Base-by-base conservation (phyloP, 2,113 vertebrate species). In the Pygoscelis antarcticus region DNA sequence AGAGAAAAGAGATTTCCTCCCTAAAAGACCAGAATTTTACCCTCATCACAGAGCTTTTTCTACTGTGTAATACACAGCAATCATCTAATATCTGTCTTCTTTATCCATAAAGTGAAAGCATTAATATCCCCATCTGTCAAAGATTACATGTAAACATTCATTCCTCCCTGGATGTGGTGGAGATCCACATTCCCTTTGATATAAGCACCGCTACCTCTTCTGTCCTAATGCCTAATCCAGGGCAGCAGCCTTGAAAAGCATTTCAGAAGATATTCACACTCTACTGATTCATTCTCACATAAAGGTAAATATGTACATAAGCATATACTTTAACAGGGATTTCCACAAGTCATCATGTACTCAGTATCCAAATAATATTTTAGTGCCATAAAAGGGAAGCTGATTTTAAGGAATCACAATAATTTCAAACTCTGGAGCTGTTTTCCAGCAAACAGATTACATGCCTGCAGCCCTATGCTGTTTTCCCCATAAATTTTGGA, bases 91-190 rank as follows among this genome's bases (percentile, higher is more conserved):
- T 75, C 13, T 90, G n/a, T 87, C 40, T 40, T 97, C 80, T 92
- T 94, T 76, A 87, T 87, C 77, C 66, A 75, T 76, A 87, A 91
- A 93, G 65, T 38, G 54, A 49, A 88, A 93, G 57, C 58, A 83
- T 89, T 91, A 82, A 49, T 38, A 74, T 78, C 36, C 72, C 85
- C 71, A 88, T 93, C 86, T 89, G 94, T 93, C 87, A 94, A 93
- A 91, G 86, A 82, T 61, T 79, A 69, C 54, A 51, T 61, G 34
- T 92, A 84, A 93, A 87, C 69, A 69, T 89, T 65, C 8, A 52
- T 85, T 88, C 51, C 51, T 84, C 46, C 19, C 36, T 44, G 74
- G 54, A 55, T 38, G 36, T 42, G 46, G 27, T 78, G 71, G 64
- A 71, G n/a, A 70, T 38, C 30, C 60, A 77, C 14, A 26, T 89